A percentile compares a stretch with the other conserved stretches of the same genome.
These are phyloP conservation scores for Carollia perspicillata DNA, from an alignment of 2,113 vertebrate genomes.

Conservation along the genomic window DNA sequence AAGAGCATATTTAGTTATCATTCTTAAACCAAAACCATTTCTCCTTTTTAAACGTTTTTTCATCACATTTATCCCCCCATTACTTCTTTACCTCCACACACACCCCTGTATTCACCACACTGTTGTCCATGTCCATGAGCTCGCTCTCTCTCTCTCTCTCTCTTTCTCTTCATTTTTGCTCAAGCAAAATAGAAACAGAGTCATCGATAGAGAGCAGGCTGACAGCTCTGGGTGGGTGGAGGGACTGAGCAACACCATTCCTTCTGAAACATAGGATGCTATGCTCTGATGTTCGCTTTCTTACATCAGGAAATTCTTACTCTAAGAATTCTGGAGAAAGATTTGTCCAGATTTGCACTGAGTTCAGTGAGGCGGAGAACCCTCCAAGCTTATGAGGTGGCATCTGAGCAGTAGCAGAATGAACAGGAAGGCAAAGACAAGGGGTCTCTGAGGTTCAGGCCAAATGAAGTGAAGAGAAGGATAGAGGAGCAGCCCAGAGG, in stretches of 20 bases:
- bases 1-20: background rate
- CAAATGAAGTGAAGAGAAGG: background rate
- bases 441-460: background rate
- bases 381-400: background rate
- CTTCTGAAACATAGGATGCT: background rate
- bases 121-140: no score
- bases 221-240: no score
- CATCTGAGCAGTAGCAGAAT: background rate
- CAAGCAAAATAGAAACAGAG: no score
- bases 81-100: no score
- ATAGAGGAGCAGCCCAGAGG: background rate
- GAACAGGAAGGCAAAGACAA: background rate
- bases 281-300: background rate
- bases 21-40: background rate
- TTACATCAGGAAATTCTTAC: background rate
- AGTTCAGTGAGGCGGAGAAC: background rate
- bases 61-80: no score
- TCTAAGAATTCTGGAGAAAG: constrained; percentile 9
- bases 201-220: no score
- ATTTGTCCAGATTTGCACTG: background rate
- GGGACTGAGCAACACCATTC: background rate
- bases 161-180: no score
- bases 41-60: background rate
- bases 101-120: no score
- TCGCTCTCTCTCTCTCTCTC: no score